Percentiles rank a stretch among this genome's conserved stretches.
Conservation (phyloP, 1,140 invertebrate species). For the Ganaspis sp. region DNA sequence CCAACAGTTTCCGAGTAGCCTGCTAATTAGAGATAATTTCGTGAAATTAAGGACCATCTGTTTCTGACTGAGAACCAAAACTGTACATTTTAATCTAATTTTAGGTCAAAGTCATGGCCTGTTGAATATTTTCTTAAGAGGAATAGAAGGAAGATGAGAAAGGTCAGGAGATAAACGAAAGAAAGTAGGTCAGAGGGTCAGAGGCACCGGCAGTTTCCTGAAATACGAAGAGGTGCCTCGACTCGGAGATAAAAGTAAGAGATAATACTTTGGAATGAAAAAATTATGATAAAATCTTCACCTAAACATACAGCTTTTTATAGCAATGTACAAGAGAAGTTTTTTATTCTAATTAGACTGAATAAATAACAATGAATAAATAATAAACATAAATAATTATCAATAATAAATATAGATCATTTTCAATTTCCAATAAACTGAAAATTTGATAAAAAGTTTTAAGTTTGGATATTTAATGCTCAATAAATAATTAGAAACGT, state of each 20-base stretch:
- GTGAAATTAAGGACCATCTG: not conserved
- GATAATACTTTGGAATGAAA: slow-evolving; percentile 20
- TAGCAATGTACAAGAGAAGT: no score
- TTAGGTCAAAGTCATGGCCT: slow-evolving; percentile 60
- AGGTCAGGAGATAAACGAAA: slow-evolving; percentile 48
- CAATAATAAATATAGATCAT: no score
- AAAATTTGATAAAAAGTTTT: no score
- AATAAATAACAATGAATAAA: no score
- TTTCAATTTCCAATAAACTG: no score
- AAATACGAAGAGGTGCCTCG: not conserved
- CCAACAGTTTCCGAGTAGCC: no score
- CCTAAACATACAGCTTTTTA: not conserved
- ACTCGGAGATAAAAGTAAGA: not conserved
- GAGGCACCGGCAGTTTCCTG: slow-evolving; percentile 33
- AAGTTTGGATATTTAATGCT: no score
- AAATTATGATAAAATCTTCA: not conserved
- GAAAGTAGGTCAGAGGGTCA: slow-evolving; percentile 47
- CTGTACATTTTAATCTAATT: slow-evolving; percentile 32
- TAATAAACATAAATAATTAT: no score
- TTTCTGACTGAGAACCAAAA: not conserved
- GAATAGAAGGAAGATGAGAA: slow-evolving; percentile 55
- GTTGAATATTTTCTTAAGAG: slow-evolving; percentile 44
- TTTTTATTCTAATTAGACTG: no score
- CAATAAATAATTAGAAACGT: no score
- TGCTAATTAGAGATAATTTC: no score